These are phyloP conservation scores for Sialia sialis DNA, from an alignment of 2,113 vertebrate species.

Conservation along the genomic window DNA sequence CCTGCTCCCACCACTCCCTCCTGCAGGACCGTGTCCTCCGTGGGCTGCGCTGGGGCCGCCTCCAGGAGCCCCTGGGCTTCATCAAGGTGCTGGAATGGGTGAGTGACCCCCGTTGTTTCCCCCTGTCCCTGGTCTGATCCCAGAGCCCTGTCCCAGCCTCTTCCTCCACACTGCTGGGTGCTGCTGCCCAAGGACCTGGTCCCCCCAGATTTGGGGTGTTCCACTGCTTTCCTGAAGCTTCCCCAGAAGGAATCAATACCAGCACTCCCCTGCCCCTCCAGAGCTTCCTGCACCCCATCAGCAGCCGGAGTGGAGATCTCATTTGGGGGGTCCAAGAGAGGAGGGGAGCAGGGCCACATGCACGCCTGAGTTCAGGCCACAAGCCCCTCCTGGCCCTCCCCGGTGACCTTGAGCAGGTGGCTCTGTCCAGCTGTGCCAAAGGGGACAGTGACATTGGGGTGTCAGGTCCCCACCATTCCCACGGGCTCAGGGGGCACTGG, in stretches of 20 bases:
- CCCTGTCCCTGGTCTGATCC: background rate
- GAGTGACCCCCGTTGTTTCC: slow-evolving; percentile 16
- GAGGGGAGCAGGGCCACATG: background rate
- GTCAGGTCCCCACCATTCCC: background rate
- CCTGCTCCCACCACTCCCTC: background rate
- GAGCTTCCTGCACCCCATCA: background rate
- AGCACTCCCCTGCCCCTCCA: background rate
- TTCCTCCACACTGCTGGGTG: background rate
- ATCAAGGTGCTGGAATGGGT: slow-evolving; percentile 92
- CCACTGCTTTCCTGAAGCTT: background rate
- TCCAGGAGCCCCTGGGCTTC: slow-evolving; percentile 91
- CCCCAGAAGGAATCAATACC: accelerated
- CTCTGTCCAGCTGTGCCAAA: background rate
- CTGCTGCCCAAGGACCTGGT: background rate
- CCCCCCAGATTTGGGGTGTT: background rate
- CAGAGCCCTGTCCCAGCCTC: background rate
- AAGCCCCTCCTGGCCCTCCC: background rate
- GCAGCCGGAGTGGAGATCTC: background rate
- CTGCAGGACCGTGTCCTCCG: slow-evolving; percentile 72
- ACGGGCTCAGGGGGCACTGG: background rate
- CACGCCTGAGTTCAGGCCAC: background rate
- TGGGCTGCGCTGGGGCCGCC: slow-evolving; percentile 77
- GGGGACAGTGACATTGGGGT: background rate
- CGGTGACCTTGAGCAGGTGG: slow-evolving; percentile 36
- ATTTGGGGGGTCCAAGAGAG: background rate